Conservation (phyloP, 92 coral and sea anemone species). For the Paramuricea clavata region DNA sequence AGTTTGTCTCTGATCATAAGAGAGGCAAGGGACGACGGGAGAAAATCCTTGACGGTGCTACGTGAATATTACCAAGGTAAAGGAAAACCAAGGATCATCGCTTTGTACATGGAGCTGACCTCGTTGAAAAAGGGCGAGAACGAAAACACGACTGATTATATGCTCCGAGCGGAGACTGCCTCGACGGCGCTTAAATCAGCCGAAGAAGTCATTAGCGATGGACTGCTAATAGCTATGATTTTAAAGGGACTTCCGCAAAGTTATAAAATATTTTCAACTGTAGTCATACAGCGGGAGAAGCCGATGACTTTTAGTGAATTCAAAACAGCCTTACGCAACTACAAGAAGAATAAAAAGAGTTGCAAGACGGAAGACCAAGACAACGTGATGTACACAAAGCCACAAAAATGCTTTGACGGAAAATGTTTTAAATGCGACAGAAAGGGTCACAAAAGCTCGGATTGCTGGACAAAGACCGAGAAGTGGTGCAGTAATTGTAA, state of each 20-base stretch:
- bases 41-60: not conserved
- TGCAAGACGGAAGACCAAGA: not conserved
- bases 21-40: slow-evolving; percentile 4
- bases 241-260: slow-evolving; percentile 32
- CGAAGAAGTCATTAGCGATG: slow-evolving; percentile 30
- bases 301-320: slow-evolving; percentile 45
- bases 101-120: slow-evolving; percentile 5
- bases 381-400: slow-evolving; percentile 9
- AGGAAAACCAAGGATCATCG: slow-evolving; percentile 7
- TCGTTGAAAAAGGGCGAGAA: slow-evolving; percentile 22
- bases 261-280: slow-evolving; percentile 36
- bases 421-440: slow-evolving; percentile 31
- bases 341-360: slow-evolving; percentile 20
- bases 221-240: slow-evolving; percentile 16
- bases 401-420: not conserved
- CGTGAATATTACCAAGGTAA: not conserved
- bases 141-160: slow-evolving; percentile 11
- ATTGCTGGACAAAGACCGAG: slow-evolving; percentile 23
- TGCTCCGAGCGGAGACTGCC: not conserved
- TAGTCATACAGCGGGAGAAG: slow-evolving; percentile 42
- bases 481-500: slow-evolving; percentile 11
- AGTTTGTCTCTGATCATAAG: not conserved
- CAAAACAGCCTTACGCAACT: slow-evolving; percentile 28
- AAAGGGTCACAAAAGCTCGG: slow-evolving; percentile 35
- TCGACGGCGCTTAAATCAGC: slow-evolving; percentile 15